These are phyloP conservation scores for Coregonus ussuriensis DNA, from an alignment of 2,797 vertebrate genomes.

Conservation along the genomic window DNA sequence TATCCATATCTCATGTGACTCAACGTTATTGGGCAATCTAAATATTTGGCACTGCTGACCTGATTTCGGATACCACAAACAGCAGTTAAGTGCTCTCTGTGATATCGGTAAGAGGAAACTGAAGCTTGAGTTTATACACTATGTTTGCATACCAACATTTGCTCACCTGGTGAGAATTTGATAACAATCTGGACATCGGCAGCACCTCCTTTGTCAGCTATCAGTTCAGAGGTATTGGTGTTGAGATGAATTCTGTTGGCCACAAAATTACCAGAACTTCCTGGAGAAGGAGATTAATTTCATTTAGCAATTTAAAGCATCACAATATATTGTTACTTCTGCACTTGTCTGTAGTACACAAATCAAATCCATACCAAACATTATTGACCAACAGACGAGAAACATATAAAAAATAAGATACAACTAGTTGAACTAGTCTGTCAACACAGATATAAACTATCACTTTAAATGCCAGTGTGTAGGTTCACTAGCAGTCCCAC, in stretches of 20 bases:
- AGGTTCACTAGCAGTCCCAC: background rate
- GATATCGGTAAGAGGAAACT: background rate
- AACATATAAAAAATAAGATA: too few species aligned
- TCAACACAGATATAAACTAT: background rate
- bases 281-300: constrained; percentile 30
- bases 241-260: constrained; percentile 47
- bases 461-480: background rate
- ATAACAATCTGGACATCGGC: constrained; percentile 52
- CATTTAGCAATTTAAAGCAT: background rate
- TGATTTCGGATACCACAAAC: background rate
- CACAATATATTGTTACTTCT: background rate
- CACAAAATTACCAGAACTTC: constrained; percentile 42
- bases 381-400: too few species aligned
- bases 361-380: background rate
- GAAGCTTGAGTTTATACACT: background rate
- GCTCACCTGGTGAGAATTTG: constrained; percentile 49
- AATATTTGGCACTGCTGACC: background rate
- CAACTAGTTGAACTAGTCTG: background rate
- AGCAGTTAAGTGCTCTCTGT: background rate
- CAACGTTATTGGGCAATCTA: background rate
- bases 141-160: background rate
- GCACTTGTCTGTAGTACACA: background rate
- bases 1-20: too few species aligned
- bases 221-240: constrained; percentile 35
- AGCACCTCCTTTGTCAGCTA: background rate